Base-by-base conservation (phyloP, 2,888 invertebrate genomes). In the Eilema depressum region DNA sequence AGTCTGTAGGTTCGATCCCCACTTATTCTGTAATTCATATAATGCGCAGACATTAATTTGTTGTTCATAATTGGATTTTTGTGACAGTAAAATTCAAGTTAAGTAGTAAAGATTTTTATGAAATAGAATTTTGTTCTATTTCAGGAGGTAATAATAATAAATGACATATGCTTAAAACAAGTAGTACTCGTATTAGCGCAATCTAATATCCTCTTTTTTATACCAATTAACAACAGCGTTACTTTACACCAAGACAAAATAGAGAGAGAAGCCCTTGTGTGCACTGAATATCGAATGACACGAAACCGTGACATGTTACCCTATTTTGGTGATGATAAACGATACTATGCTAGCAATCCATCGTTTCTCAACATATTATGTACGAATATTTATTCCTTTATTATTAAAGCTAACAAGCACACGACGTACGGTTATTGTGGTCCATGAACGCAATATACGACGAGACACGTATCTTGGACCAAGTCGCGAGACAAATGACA, bases 261-360 rank as follows among this genome's bases (percentile, higher is more conserved):
- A 74, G 71, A 77, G 70, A 73, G 73, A 78, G 83, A 85, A 85
- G 83, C 82, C 83, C 86, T 85, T 76, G 83, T 85, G 80, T 80
- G 80, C 30, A 64, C 83, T 76, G 75, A 66, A 81, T 88, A 87
- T 88, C 83, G 78, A 70, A 80, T 89, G 74, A 81, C 88, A 75
- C 68, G 73, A 70, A 83, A 81, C 75, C 71, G 78, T 77, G 81
- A 80, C 78, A 80, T 76, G 81, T 75, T 79, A 79, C 83, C 76
- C 83, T 81, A 83, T 83, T 81, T 83, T 73, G 69, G 73, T 81
- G 73, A 69, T 59, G 68, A 68, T 70, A 82, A 77, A 74, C 66
- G 69, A 79, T 77, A 79, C 23, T 57, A 37, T 33, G 56, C 53
- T 56, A 65, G 30, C n/a, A 56, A 30, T 56, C 7, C 14, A 56